Base-by-base conservation (phyloP, 2,888 invertebrate species). In the Drosophila stalkeri region DNA sequence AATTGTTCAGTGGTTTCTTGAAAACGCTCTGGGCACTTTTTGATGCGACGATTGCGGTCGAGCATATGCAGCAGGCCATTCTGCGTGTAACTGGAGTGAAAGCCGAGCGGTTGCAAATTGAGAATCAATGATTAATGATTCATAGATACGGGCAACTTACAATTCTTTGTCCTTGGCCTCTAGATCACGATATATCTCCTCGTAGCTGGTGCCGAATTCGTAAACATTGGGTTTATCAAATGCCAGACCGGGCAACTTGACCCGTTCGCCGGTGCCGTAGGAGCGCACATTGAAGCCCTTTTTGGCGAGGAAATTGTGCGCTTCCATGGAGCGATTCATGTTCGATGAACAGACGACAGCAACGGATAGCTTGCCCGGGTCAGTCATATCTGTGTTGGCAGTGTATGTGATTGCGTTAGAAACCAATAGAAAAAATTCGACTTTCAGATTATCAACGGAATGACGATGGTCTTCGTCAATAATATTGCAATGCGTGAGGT, bases 301-400 rank as follows among this genome's bases (percentile, higher is more conserved):
- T 94, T 99, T 99, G 64, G 98, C 97, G 56, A 99, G 94, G 93
- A 99, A 98, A 68, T 97, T 97, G 94, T 99, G 99, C 18, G 99
- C 99, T 94, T 99, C 99, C 99, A 99, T 99, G 90, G 99, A 99
- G 69, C 99, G 95, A 92, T 99, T 99, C 98, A 99, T 99, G 93
- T 99, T 99, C 91, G 99, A 99, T 11, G 99, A 99, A 94, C 99
- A 99, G 82, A 99, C 97, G 64, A 99, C 98, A 31, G 99, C 99
- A 89, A 99, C 95, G 90, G 95, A 96, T 86, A 97, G 93, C 88
- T 95, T 94, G 52, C 90, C 87, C 37, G 78, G 83, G 56, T 84
- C 87, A 55, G 92, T 90, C 92, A 93, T 93, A 54, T 61, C 47
- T 75, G 63, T 84, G 35, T 75, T 87, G 89, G 89, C 89, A 87